phyloP scores from a whole-genome alignment of 2,888 invertebrate genomes.

The Brachycybe producta region DNA sequence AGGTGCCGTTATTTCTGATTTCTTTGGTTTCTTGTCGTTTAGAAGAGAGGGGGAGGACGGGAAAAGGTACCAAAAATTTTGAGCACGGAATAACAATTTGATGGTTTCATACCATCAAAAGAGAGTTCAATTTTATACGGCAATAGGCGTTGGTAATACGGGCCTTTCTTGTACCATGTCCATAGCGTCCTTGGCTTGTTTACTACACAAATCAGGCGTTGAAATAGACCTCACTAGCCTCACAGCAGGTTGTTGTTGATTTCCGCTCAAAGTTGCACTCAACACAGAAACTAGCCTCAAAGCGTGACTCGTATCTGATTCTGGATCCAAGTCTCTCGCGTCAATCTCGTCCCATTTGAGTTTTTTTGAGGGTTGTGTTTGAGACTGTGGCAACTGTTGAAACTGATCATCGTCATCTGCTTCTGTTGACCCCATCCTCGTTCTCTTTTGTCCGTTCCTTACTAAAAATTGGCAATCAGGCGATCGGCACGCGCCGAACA shows the following conservation, averaged over 20 bases:
- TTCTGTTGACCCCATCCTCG: background rate
- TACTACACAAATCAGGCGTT: constrained; percentile 43
- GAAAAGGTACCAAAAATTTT: too few species aligned
- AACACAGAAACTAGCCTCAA: constrained; percentile 13
- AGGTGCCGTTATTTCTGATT: background rate
- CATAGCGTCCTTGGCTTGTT: constrained; percentile 40
- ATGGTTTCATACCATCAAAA: background rate
- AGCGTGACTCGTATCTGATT: background rate
- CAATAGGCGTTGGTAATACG: background rate
- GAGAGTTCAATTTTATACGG: constrained; percentile 1
- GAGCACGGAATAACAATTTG: too few species aligned
- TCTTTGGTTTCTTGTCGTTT: too few species aligned
- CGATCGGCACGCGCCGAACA: background rate
- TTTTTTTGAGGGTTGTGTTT: background rate
- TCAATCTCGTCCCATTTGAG: background rate
- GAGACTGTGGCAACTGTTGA: background rate
- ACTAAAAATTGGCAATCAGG: background rate
- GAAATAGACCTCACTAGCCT: constrained; percentile 36
- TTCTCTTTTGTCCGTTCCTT: background rate
- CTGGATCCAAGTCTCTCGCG: background rate
- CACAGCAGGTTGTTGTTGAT: constrained; percentile 28
- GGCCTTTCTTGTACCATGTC: constrained; percentile 25
- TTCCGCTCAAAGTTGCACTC: constrained; percentile 36
- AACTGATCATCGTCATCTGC: too few species aligned
- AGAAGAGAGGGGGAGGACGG: too few species aligned